Evolutionary conservation across 2,888 invertebrate species (phyloP).

Genomic region (Panorpa germanica): DNA sequence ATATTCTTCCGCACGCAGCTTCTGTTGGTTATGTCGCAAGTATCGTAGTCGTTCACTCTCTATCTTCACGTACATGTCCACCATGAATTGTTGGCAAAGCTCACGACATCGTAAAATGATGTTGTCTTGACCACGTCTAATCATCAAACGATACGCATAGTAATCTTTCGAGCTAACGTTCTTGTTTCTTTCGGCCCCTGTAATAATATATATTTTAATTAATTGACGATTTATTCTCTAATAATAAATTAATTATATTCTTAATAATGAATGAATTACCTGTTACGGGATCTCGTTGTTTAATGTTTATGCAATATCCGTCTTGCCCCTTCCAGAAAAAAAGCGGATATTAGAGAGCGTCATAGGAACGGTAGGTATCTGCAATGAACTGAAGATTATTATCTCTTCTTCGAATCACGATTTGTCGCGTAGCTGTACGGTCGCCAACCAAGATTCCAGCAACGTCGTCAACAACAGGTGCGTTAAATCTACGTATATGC

Average conservation of each 20-base stretch:
- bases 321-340: too few species aligned
- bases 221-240: too few species aligned
- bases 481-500: conserved; percentile 19
- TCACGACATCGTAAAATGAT: conserved; percentile 14
- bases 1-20: conserved; percentile 16
- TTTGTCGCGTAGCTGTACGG: conserved; percentile 12
- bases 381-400: conserved; percentile 14
- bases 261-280: too few species aligned
- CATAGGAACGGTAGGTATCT: conserved; percentile 15
- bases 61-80: conserved; percentile 20
- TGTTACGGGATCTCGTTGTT: too few species aligned
- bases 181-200: conserved; percentile 12
- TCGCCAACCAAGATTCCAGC: conserved; percentile 17
- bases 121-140: conserved; percentile 13
- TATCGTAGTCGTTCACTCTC: conserved; percentile 18
- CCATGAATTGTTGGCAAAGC: conserved; percentile 18
- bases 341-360: too few species aligned
- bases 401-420: conserved; percentile 14
- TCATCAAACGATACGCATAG: conserved; percentile 15
- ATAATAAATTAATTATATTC: too few species aligned
- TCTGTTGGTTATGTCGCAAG: conserved; percentile 17
- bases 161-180: conserved; percentile 14
- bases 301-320: too few species aligned
- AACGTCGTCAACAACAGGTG: conserved; percentile 17
- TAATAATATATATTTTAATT: conserved; percentile 9